Base-by-base conservation (phyloP, 2,888 invertebrate species). In the Diabrotica balteata region DNA sequence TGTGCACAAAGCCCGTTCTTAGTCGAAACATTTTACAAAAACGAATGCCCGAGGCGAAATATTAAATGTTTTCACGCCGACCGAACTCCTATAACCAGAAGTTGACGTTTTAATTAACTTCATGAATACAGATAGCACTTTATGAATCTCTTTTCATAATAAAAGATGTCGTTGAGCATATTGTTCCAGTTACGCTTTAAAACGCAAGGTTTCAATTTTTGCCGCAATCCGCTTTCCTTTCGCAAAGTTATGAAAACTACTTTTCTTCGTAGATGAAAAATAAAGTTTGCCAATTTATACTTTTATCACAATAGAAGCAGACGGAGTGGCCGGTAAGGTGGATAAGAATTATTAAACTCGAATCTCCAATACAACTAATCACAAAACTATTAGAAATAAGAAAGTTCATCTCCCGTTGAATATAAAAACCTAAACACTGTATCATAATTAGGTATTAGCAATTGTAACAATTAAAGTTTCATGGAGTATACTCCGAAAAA, bases 101-200 rank as follows among this genome's bases (percentile, higher is more conserved):
- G 73, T 74, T 73, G 74, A 73, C 75, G 70, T 76, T 76, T 76
- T 76, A 76, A 76, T 76, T 75, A 76, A 73, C 75, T 74, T 72
- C 74, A 75, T 75, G 76, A 76, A 76, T 76, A 72, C 72, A 75
- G 75, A 76, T 76, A 75, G 69, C 73, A 73, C 70, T 75, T 68
- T 65, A 68, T 68, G 68, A 65, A 65, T 68, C 68, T 57, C 55
- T 55, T 62, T 61, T 61, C 65, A 47, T 65, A 58, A 68, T 65
- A 65, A 61, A 68, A 68, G 72, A 75, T 71, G 73, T 73, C 73
- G 72, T 66, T 63, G 66, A 66, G 70, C 69, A 70, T 63, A 68
- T 72, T 73, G 70, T 72, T 70, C 59, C 51, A 52, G 61, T 68
- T 63, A 63, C 59, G 60, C 59, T 65, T 62, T 59, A 51, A 57